phyloP scores from a whole-genome alignment of 2,888 invertebrate species.

The Eucera pruinosa region DNA sequence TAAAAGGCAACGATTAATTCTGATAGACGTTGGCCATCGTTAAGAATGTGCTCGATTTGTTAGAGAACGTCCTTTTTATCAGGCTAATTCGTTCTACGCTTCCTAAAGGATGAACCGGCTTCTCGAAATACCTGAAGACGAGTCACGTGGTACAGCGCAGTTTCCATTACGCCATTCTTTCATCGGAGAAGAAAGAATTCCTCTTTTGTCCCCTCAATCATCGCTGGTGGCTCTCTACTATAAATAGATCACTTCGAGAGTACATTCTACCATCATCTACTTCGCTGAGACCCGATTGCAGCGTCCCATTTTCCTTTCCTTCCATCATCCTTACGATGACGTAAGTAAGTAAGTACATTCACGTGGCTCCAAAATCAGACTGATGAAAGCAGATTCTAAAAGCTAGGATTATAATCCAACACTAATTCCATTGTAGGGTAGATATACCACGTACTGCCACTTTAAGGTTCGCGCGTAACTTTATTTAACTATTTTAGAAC shows the following conservation, averaged over 20 bases:
- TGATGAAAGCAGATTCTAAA: too few species aligned
- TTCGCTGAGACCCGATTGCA: neutral
- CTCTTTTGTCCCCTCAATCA: constrained; percentile 22
- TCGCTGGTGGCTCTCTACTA: neutral
- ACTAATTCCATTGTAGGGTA: neutral
- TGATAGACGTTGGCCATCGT: too few species aligned
- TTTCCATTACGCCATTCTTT: constrained; percentile 8
- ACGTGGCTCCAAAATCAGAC: neutral
- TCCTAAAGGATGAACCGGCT: constrained; percentile 14
- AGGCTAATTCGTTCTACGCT: neutral
- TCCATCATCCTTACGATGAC: too few species aligned
- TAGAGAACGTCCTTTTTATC: too few species aligned
- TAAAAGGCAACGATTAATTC: too few species aligned
- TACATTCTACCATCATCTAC: neutral
- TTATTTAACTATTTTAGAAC: too few species aligned
- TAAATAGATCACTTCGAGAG: neutral
- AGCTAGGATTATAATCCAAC: too few species aligned
- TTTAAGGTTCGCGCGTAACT: too few species aligned
- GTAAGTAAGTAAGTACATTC: too few species aligned
- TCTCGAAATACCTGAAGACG: constrained; percentile 1
- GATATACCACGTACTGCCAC: too few species aligned
- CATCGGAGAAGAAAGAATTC: neutral
- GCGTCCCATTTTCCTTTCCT: neutral
- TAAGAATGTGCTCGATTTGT: too few species aligned
- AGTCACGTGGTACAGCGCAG: constrained; percentile 18